Evolutionary conservation across 2,113 vertebrate species (phyloP).

Genomic region (Cranoglanis bouderius): DNA sequence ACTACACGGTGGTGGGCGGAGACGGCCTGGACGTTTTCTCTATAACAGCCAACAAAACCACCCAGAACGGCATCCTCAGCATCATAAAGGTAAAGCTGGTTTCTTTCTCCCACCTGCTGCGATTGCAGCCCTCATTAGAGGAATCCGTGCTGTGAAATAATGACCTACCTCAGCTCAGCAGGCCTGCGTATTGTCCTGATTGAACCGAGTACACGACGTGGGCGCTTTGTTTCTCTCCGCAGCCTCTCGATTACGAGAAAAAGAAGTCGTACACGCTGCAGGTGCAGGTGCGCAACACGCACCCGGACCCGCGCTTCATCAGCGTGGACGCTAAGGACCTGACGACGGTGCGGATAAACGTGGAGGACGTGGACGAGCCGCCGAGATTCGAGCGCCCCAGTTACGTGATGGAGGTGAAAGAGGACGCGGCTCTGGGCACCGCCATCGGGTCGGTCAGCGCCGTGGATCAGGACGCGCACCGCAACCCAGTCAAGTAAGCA

Average conservation of each 20-base stretch:
- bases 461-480: conserved; percentile 83
- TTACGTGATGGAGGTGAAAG: conserved; percentile 88
- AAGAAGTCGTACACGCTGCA: conserved; percentile 86
- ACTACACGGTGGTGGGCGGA: conserved; percentile 84
- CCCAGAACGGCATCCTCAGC: conserved; percentile 88
- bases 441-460: conserved; percentile 84
- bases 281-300: conserved; percentile 87
- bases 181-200: neutral
- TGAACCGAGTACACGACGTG: conserved; percentile 1
- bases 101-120: neutral
- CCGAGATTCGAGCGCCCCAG: conserved; percentile 84
- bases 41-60: conserved; percentile 82
- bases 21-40: conserved; percentile 88
- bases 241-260: conserved; percentile 91
- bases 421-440: conserved; percentile 80
- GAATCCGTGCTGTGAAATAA: conserved; percentile 36
- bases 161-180: conserved; percentile 6
- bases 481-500: conserved; percentile 86
- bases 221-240: conserved; percentile 25
- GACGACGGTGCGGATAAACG: conserved; percentile 80
- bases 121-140: conserved; percentile 21
- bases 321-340: conserved; percentile 80
- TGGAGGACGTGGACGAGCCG: conserved; percentile 92
- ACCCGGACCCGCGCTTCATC: conserved; percentile 80
- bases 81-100: conserved; percentile 82